Percentiles rank a stretch among this genome's conserved stretches.
These are phyloP conservation scores for Venustoraphidia nigricollis DNA, from an alignment of 2,888 invertebrate species.

Conservation along the genomic window DNA sequence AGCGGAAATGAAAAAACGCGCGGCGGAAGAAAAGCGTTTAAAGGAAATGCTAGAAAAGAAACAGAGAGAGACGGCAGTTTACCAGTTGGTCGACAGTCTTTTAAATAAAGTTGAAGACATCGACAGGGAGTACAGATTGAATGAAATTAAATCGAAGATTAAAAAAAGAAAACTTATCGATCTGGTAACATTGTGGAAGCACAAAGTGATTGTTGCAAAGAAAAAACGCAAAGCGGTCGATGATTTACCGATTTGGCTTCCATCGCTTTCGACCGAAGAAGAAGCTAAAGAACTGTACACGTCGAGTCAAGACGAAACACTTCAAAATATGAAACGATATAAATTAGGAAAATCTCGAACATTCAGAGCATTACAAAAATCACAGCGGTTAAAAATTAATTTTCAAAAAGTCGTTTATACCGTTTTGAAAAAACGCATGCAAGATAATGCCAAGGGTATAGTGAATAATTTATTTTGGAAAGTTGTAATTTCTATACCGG, in stretches of 20 bases:
- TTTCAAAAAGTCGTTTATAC: constrained; percentile 15
- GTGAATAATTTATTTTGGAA: constrained; percentile 37
- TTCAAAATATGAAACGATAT: constrained; percentile 33
- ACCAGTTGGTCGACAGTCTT: constrained; percentile 20
- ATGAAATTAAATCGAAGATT: constrained; percentile 23
- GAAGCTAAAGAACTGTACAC: constrained; percentile 29
- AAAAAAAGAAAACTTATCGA: constrained; percentile 23
- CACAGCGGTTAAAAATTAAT: constrained; percentile 14
- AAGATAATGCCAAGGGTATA: constrained; percentile 26
- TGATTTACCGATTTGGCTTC: constrained; percentile 37
- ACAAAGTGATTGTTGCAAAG: constrained; percentile 23
- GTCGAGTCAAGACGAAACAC: constrained; percentile 27
- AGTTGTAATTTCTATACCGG: constrained; percentile 40
- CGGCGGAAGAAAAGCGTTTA: constrained; percentile 16
- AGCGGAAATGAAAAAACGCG: constrained; percentile 4
- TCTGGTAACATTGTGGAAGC: constrained; percentile 32
- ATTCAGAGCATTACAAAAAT: constrained; percentile 11
- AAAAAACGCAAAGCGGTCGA: constrained; percentile 34
- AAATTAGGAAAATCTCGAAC: constrained; percentile 24
- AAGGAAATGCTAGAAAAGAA: constrained; percentile 9
- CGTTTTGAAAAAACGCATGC: constrained; percentile 22
- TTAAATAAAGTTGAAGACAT: constrained; percentile 24
- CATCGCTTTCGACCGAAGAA: constrained; percentile 24
- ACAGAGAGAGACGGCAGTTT: constrained; percentile 19
- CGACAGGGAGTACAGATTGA: constrained; percentile 22